Evolutionary conservation across 2,888 invertebrate species (phyloP), one percentile per base, ranked within the genome.

Genomic region (Melinopterus prodromus): DNA sequence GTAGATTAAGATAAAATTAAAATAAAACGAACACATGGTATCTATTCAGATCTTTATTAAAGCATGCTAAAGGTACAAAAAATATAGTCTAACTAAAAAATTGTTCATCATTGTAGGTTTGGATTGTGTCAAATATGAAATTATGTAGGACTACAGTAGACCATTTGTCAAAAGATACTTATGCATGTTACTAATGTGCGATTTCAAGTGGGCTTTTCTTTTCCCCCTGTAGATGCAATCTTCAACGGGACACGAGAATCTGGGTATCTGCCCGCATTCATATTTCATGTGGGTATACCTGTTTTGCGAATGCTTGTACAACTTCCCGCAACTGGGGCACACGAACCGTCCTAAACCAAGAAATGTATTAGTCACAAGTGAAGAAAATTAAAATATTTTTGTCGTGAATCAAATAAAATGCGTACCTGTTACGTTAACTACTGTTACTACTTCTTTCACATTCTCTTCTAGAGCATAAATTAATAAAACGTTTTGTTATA

Each of bases 251-350:
- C 85, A 85, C 70, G 79, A n/a, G 77, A 83, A 84, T 69, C 80
- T 77, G 16, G 84, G 84, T 69, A 83, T 82, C 16, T 82, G 81
- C 12, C 82, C 81, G 72, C 84, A 84, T 82, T 84, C 84, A 76
- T 79, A 82, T 76, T 72, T 81, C 76, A 82, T 77, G 79, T 84
- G 83, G 36, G 79, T 83, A 53, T 80, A 82, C 53, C 80, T 77
- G 35, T 81, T 81, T 70, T 81, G 80, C 14, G 80, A 38, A 53
- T 82, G 82, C 70, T 79, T 80, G 80, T 82, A 82, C 9, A 72
- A 70, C 77, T 81, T 82, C 70, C 77, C 70, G 78, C 82, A 82
- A 75, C 81, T 82, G 36, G 78, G 77, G 70, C 82, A 82, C 76
- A 76, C 69, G 37, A 78, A 80, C 70, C 53, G 77, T 35, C 80